A percentile compares a stretch with the other conserved stretches of the same genome.
Evolutionary conservation across 2,888 invertebrate species (phyloP).

Genomic region (Laothoe populi): DNA sequence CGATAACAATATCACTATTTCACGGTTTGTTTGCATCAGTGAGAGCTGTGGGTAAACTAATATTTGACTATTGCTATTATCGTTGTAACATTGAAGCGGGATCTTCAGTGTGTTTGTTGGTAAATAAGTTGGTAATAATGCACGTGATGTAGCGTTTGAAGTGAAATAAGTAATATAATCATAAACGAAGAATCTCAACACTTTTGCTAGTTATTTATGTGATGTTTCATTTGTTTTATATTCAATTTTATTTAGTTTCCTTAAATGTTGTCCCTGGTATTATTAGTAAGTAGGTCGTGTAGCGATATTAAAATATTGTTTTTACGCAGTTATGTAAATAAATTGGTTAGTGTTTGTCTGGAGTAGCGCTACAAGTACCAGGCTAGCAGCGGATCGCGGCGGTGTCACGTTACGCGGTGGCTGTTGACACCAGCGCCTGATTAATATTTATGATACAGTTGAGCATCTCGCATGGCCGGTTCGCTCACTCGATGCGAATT

Average conservation of each 20-base stretch:
- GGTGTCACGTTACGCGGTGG: constrained; percentile 84
- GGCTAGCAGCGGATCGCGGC: constrained; percentile 77
- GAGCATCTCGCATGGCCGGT: constrained; percentile 85
- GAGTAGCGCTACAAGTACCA: constrained; percentile 68
- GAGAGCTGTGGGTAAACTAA: constrained; percentile 48
- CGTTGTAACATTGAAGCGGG: constrained; percentile 31
- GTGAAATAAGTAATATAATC: neutral
- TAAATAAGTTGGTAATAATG: neutral
- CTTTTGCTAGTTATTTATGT: neutral
- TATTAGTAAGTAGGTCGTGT: neutral
- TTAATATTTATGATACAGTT: constrained; percentile 85
- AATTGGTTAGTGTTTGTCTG: constrained; percentile 47
- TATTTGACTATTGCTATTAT: constrained; percentile 42
- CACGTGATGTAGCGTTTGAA: constrained; percentile 8
- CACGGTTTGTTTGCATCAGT: constrained; percentile 49
- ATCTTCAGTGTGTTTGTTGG: constrained; percentile 36
- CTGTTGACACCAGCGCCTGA: constrained; percentile 85
- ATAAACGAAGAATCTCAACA: neutral
- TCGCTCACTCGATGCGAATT: constrained; percentile 77
- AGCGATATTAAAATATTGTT: constrained; percentile 2
- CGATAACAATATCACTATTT: constrained; percentile 72
- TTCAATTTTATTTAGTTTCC: neutral
- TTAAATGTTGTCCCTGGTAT: neutral
- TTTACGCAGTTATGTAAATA: constrained; percentile 2
- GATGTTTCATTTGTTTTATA: neutral